Evolutionary conservation across 1,140 invertebrate genomes (phyloP).

Genomic region (Drosophila arizonae): DNA sequence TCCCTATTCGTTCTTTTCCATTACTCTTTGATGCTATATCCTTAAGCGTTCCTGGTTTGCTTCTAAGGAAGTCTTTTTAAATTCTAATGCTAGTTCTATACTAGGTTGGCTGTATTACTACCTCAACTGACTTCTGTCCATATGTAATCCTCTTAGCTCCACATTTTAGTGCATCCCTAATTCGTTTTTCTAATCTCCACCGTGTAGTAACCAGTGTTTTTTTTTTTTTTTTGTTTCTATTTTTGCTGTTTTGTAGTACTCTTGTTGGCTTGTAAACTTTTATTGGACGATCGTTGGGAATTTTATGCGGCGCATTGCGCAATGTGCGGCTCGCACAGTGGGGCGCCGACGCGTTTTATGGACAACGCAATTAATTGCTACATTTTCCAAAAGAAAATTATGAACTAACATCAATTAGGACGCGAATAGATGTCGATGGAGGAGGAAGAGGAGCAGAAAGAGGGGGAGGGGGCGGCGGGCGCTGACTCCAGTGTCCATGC

Average conservation of each 20-base stretch:
- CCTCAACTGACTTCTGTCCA: too few species aligned
- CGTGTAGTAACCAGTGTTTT: constrained; percentile 18
- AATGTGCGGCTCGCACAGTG: constrained; percentile 76
- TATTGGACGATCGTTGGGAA: constrained; percentile 59
- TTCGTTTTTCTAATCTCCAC: constrained; percentile 13
- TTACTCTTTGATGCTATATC: background rate
- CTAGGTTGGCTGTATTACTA: too few species aligned
- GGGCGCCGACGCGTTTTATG: constrained; percentile 77
- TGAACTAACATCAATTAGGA: constrained; percentile 81
- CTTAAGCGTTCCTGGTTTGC: too few species aligned
- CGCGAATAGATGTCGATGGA: constrained; percentile 39
- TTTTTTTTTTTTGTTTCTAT: background rate
- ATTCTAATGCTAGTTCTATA: too few species aligned
- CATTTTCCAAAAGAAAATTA: constrained; percentile 81
- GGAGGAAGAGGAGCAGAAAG: constrained; percentile 5
- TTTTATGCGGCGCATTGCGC: constrained; percentile 66
- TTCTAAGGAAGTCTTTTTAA: too few species aligned
- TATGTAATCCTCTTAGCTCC: too few species aligned
- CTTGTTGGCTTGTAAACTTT: constrained; percentile 76
- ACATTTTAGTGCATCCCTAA: constrained; percentile 1
- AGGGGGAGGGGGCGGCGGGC: too few species aligned
- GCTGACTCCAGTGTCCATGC: background rate
- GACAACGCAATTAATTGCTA: constrained; percentile 80
- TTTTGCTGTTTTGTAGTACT: constrained; percentile 23
- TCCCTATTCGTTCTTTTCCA: too few species aligned